Conservation (phyloP, 2,797 vertebrate genomes). For the Epinephelus coioides region DNA sequence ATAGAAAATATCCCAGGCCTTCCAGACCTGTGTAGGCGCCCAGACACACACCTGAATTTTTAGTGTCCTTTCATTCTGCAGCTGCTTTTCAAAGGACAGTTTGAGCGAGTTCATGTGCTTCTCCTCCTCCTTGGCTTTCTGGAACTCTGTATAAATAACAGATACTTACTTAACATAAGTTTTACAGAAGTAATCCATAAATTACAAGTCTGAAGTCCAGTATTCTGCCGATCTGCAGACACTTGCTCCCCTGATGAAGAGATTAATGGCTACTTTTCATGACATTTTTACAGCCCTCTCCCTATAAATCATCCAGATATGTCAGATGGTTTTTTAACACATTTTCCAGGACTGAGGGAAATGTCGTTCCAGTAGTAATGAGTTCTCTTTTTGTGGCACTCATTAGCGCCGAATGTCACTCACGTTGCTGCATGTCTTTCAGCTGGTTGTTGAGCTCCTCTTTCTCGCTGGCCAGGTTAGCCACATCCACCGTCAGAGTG, state of each 20-base stretch:
- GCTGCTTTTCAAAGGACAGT: conserved; percentile 90
- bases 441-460: conserved; percentile 97
- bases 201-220: background rate
- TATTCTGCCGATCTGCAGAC: background rate
- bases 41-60: conserved; percentile 93
- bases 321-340: conserved; percentile 32
- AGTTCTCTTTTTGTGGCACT: background rate
- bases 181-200: conserved; percentile 20
- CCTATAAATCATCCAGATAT: conserved; percentile 16
- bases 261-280: background rate
- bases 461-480: conserved; percentile 95
- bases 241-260: background rate
- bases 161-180: conserved; percentile 5
- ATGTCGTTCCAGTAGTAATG: conserved; percentile 12
- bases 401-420: conserved; percentile 69
- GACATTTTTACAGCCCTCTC: conserved; percentile 27
- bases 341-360: conserved; percentile 23
- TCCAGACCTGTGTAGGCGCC: conserved; percentile 54
- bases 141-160: conserved; percentile 85
- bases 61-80: conserved; percentile 93
- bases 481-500: conserved; percentile 95
- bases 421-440: conserved; percentile 93
- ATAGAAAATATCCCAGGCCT: conserved; percentile 43
- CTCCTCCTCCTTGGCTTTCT: conserved; percentile 88
- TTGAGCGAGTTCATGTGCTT: conserved; percentile 85